Percentiles rank a stretch among this genome's conserved stretches.
These are phyloP conservation scores for Pristis pectinata DNA, from an alignment of 2,797 vertebrate genomes.

Conservation along the genomic window DNA sequence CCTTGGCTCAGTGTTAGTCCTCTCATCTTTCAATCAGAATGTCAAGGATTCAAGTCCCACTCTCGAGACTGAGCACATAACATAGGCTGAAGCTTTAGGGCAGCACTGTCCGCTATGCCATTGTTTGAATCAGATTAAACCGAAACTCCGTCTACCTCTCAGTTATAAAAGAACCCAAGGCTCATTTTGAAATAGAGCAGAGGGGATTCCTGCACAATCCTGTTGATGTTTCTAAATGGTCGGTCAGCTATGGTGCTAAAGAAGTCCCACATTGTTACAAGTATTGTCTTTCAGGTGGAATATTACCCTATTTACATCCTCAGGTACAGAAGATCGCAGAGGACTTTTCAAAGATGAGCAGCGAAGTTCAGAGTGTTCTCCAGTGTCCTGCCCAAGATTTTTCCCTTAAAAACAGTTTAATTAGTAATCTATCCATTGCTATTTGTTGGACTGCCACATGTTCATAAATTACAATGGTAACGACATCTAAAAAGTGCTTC, in stretches of 20 bases:
- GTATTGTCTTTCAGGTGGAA: not conserved
- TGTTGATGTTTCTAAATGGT: not conserved
- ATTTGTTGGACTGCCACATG: not conserved
- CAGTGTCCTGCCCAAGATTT: not conserved
- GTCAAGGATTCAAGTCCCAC: not conserved
- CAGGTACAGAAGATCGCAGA: too few species aligned
- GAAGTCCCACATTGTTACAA: not conserved
- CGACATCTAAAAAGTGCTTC: not conserved
- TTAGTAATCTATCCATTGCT: not conserved
- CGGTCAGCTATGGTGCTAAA: not conserved
- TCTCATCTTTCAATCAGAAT: not conserved
- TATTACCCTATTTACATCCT: not conserved
- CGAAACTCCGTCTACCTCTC: not conserved
- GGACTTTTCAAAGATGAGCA: too few species aligned
- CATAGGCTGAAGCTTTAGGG: not conserved
- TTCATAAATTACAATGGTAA: not conserved
- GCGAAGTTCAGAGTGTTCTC: too few species aligned
- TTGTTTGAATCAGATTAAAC: not conserved
- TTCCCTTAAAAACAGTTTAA: not conserved
- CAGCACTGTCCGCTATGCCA: not conserved
- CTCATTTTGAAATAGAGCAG: not conserved
- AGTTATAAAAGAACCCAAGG: not conserved
- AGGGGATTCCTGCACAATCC: not conserved
- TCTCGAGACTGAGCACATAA: not conserved
- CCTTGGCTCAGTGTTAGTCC: not conserved